Percentiles rank a stretch among this genome's conserved stretches.
Evolutionary conservation across 2,888 invertebrate genomes (phyloP).

Genomic region (Philhelius pedissequus): DNA sequence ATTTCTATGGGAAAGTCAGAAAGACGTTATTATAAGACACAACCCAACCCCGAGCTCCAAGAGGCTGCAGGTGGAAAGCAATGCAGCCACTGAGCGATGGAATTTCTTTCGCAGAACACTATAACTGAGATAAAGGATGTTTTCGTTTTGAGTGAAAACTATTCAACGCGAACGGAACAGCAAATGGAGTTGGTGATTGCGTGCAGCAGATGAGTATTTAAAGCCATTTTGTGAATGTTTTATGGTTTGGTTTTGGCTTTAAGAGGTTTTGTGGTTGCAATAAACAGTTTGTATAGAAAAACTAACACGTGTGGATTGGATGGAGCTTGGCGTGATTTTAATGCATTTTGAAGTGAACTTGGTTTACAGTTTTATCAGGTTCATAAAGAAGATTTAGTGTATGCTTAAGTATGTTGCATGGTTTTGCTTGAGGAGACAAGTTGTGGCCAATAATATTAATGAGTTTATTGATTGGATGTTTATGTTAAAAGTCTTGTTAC

Average conservation of each 20-base stretch:
- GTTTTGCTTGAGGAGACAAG: neutral
- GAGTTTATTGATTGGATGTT: neutral
- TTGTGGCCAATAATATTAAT: neutral
- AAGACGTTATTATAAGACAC: slow-evolving; percentile 11
- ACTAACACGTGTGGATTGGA: neutral
- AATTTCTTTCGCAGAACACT: neutral
- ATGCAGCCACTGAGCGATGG: too few species aligned
- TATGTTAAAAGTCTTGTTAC: neutral
- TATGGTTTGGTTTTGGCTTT: neutral
- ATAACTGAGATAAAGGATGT: neutral
- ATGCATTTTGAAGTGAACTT: slow-evolving; percentile 19
- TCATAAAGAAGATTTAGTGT: slow-evolving; percentile 1
- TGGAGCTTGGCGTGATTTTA: slow-evolving; percentile 14
- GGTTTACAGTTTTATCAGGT: slow-evolving; percentile 24
- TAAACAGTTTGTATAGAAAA: neutral
- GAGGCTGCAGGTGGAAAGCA: neutral
- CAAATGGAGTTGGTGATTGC: neutral
- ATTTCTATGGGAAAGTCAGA: slow-evolving; percentile 3
- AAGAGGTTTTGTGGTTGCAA: neutral
- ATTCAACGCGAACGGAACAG: neutral
- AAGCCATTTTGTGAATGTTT: slow-evolving; percentile 34
- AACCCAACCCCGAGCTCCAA: too few species aligned
- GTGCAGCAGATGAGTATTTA: slow-evolving; percentile 14
- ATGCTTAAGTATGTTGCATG: neutral
- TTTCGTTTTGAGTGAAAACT: slow-evolving; percentile 9